Percentiles rank a stretch among this genome's conserved stretches.
phyloP scores from a whole-genome alignment of 1,140 invertebrate genomes.

The Metopolophium dirhodum region DNA sequence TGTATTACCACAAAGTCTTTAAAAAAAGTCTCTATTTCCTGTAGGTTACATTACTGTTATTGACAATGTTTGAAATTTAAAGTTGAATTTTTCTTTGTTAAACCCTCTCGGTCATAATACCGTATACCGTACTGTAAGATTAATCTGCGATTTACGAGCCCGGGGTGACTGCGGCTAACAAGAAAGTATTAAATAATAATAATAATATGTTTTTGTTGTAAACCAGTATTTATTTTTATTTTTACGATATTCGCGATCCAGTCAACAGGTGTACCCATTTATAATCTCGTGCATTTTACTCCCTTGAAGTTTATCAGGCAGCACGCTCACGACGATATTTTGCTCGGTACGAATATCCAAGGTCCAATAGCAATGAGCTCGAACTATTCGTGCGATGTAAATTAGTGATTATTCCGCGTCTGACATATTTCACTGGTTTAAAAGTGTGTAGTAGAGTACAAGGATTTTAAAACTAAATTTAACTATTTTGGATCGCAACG shows the following conservation, averaged over 20 bases:
- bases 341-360: not conserved
- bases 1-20: not conserved
- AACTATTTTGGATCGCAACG: not conserved
- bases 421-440: not conserved
- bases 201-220: not conserved
- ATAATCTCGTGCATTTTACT: not conserved
- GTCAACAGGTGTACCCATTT: slow-evolving; percentile 17
- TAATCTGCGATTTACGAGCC: not conserved
- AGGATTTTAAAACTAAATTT: not conserved
- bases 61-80: slow-evolving; percentile 15
- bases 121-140: not conserved
- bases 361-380: not conserved
- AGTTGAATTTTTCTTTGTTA: slow-evolving; percentile 15
- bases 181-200: not conserved
- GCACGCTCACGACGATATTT: too few species aligned
- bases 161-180: not conserved
- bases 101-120: not conserved
- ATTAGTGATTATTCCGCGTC: not conserved
- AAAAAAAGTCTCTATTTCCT: not conserved
- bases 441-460: not conserved
- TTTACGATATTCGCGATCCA: not conserved
- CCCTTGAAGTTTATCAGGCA: not conserved
- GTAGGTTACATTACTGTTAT: slow-evolving; percentile 29
- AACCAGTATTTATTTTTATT: not conserved
- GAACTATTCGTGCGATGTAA: not conserved